Conservation (phyloP, 2,113 vertebrate genomes). For the Crypturellus undulatus region DNA sequence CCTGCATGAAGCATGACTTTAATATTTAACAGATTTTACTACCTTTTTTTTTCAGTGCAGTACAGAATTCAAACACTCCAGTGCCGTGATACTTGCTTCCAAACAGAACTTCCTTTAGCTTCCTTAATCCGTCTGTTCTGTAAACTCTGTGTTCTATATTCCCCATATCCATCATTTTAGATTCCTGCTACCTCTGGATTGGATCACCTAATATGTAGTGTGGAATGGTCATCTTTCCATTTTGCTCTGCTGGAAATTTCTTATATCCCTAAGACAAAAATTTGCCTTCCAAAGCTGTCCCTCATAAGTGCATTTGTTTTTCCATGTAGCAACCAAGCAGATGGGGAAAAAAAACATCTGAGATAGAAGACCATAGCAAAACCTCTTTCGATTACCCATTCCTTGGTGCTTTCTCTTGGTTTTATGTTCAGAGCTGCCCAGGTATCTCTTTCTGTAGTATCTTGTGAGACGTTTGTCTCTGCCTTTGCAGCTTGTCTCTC, state of each 20-base stretch:
- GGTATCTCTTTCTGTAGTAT: neutral
- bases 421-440: neutral
- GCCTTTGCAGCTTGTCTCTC: neutral
- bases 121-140: neutral
- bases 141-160: neutral
- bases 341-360: neutral
- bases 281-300: neutral
- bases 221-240: neutral
- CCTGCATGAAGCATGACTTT: neutral
- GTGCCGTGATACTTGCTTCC: neutral
- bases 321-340: neutral
- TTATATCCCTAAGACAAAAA: neutral
- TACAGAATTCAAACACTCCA: neutral
- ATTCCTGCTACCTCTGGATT: neutral
- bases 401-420: neutral
- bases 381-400: neutral
- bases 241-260: neutral
- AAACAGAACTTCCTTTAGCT: neutral
- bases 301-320: neutral
- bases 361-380: neutral
- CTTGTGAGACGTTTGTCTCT: neutral
- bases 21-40: conserved; percentile 22
- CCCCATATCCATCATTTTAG: neutral
- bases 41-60: neutral
- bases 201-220: neutral